Conservation (phyloP, 92 coral and sea anemone species). For the Heteractis magnifica region DNA sequence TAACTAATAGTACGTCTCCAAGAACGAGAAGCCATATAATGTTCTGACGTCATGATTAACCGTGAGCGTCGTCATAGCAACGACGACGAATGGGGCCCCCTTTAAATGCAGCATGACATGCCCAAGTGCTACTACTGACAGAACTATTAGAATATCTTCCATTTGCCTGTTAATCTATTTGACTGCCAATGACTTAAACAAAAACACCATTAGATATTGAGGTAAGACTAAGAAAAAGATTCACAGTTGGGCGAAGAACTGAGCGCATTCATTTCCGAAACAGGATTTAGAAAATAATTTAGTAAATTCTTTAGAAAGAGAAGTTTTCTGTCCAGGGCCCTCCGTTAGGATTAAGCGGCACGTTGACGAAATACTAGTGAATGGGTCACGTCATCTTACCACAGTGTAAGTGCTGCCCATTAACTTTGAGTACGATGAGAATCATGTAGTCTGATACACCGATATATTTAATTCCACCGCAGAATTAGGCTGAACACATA, state of each 20-base stretch:
- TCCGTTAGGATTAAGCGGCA: not conserved
- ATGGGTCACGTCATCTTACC: not conserved
- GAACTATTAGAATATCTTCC: not conserved
- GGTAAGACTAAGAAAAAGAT: not conserved
- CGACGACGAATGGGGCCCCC: not conserved
- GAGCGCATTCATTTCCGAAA: not conserved
- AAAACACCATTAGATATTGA: not conserved
- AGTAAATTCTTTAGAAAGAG: not conserved
- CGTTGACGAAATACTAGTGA: not conserved
- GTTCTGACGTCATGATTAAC: not conserved
- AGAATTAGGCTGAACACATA: not conserved
- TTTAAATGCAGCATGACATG: not conserved
- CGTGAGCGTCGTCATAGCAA: not conserved
- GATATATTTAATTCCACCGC: not conserved
- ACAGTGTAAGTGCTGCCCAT: not conserved
- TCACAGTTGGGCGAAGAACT: not conserved
- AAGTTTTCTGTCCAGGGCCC: not conserved
- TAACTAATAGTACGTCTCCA: too few species aligned
- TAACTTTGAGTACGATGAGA: not conserved
- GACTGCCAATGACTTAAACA: not conserved
- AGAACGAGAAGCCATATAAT: not conserved
- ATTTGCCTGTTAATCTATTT: not conserved
- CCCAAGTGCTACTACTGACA: not conserved
- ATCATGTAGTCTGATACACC: constrained; percentile 2
- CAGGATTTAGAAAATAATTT: not conserved